Conservation (phyloP, 2,888 invertebrate genomes). For the Eurytoma adleriae region DNA sequence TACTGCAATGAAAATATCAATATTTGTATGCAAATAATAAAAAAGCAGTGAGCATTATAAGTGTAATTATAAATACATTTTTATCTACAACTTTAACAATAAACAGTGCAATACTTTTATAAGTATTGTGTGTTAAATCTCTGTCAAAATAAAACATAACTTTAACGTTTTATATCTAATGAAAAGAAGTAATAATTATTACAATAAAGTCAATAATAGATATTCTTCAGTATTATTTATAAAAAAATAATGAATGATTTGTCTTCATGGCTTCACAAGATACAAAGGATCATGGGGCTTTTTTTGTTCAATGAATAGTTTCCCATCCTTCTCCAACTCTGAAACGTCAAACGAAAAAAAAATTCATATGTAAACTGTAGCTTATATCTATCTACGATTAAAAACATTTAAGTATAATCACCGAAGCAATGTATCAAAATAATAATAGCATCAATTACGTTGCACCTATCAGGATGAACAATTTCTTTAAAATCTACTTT, state of each 20-base stretch:
- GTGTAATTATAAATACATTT: too few species aligned
- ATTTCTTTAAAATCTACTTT: slow-evolving; percentile 26
- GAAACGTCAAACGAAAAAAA: not conserved
- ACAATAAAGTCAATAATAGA: not conserved
- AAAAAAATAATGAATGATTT: not conserved
- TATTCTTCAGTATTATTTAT: slow-evolving; percentile 20
- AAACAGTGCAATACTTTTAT: too few species aligned
- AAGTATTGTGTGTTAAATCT: too few species aligned
- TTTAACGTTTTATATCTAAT: too few species aligned
- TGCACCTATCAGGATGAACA: not conserved
- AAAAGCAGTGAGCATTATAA: too few species aligned
- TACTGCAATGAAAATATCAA: too few species aligned
- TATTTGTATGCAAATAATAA: too few species aligned
- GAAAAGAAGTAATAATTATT: too few species aligned
- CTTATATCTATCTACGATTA: slow-evolving; percentile 9
- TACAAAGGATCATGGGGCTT: slow-evolving; percentile 19
- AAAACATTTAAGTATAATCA: slow-evolving; percentile 9
- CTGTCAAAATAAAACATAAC: too few species aligned
- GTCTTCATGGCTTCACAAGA: slow-evolving; percentile 4
- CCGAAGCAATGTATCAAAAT: slow-evolving; percentile 28
- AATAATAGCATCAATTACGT: not conserved
- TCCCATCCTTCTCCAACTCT: slow-evolving; percentile 16
- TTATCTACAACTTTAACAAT: too few species aligned
- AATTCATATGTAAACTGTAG: not conserved
- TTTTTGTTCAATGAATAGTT: slow-evolving; percentile 28